A percentile compares a stretch with the other conserved stretches of the same genome.
Conservation (phyloP, 2,888 invertebrate genomes). For the Adelognathus sp. region DNA sequence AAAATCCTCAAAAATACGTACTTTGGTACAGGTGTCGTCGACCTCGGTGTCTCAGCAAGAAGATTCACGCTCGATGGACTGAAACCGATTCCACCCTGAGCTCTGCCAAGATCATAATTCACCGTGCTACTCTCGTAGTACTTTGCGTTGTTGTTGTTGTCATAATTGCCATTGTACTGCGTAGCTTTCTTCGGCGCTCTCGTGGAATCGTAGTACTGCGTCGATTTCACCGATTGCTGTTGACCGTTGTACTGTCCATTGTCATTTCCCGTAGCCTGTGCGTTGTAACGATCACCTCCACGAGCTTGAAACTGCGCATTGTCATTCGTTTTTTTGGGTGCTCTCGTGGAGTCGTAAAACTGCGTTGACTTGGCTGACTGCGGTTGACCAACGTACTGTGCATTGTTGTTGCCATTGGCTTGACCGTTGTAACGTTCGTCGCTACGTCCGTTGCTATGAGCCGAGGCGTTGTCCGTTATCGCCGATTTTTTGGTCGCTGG, state of each 20-base stretch:
- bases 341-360: constrained; percentile 70
- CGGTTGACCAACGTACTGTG: constrained; percentile 70
- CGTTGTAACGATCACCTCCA: constrained; percentile 47
- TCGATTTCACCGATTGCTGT: constrained; percentile 62
- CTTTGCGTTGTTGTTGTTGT: constrained; percentile 68
- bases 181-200: constrained; percentile 74
- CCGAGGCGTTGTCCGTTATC: constrained; percentile 21
- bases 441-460: constrained; percentile 21
- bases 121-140: constrained; percentile 75
- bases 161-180: constrained; percentile 72
- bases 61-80: constrained; percentile 79
- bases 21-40: constrained; percentile 77
- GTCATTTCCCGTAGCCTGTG: constrained; percentile 59
- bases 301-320: constrained; percentile 30
- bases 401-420: constrained; percentile 54
- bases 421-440: constrained; percentile 45
- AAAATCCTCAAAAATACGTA: constrained; percentile 47
- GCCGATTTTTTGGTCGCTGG: constrained; percentile 73
- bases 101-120: constrained; percentile 72
- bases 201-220: constrained; percentile 72
- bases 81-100: constrained; percentile 76
- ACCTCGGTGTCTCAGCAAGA: constrained; percentile 75
- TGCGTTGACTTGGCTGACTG: constrained; percentile 66
- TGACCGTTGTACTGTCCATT: constrained; percentile 69
- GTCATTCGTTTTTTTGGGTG: constrained; percentile 68